Evolutionary conservation across 2,797 vertebrate species (phyloP).

Genomic region (Microctenopoma stevenorrisi): DNA sequence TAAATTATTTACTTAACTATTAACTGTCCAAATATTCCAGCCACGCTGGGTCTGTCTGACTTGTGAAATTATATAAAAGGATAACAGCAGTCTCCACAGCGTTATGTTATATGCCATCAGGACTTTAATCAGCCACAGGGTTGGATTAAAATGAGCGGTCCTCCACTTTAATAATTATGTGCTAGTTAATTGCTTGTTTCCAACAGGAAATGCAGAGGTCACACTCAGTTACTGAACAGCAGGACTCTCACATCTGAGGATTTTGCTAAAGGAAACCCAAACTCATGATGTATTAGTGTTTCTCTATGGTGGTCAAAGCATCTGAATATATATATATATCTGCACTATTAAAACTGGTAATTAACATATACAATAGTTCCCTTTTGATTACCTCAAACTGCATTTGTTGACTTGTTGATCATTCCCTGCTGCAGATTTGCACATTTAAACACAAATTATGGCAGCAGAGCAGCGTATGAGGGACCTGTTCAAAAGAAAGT

Average conservation of each 20-base stretch:
- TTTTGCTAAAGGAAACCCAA: slow-evolving; percentile 27
- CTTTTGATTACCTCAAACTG: background rate
- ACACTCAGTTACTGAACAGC: slow-evolving; percentile 22
- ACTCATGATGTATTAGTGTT: background rate
- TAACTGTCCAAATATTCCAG: background rate
- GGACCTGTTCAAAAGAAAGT: background rate
- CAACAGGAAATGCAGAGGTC: slow-evolving; percentile 41
- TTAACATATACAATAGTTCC: background rate
- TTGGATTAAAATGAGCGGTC: slow-evolving; percentile 48
- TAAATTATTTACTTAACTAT: background rate
- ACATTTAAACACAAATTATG: background rate
- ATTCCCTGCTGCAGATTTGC: background rate
- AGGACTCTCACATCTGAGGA: background rate
- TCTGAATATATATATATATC: background rate
- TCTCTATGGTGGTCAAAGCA: background rate
- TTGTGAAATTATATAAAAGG: slow-evolving; percentile 6
- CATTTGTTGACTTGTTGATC: background rate
- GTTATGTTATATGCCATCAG: slow-evolving; percentile 11
- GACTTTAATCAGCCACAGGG: slow-evolving; percentile 38
- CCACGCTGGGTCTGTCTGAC: background rate
- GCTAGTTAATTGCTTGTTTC: slow-evolving; percentile 48
- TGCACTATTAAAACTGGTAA: no score
- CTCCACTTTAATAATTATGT: slow-evolving; percentile 53
- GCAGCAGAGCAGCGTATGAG: background rate
- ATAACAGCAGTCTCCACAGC: background rate